A percentile compares a stretch with the other conserved stretches of the same genome.
Evolutionary conservation across 2,797 vertebrate species (phyloP).

Genomic region (Bucorvus abyssinicus): DNA sequence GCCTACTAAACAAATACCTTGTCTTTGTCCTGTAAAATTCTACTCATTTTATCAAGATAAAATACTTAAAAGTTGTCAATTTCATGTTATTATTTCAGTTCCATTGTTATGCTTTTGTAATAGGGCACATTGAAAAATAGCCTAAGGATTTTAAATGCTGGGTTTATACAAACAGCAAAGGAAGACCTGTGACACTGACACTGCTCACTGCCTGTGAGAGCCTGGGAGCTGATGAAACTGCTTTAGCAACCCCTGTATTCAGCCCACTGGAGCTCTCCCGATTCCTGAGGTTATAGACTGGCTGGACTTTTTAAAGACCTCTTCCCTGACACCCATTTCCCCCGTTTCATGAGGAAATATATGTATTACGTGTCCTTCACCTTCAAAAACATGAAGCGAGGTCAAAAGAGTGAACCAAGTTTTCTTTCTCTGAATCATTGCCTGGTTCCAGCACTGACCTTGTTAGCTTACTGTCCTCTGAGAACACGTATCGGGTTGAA

Average conservation of each 20-base stretch:
- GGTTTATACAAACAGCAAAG: neutral
- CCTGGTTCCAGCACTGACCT: neutral
- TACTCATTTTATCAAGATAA: neutral
- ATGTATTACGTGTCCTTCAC: neutral
- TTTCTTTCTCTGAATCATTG: neutral
- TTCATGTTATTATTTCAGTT: neutral
- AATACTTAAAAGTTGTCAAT: neutral
- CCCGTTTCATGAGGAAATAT: neutral
- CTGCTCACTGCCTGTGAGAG: accelerated
- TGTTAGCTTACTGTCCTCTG: neutral
- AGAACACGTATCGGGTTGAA: accelerated
- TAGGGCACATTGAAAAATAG: neutral
- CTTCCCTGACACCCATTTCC: neutral
- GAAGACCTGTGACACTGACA: neutral
- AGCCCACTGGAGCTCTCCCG: neutral
- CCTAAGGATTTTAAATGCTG: neutral
- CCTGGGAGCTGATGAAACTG: neutral
- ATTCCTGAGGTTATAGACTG: neutral
- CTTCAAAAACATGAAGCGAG: neutral
- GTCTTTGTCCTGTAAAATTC: neutral
- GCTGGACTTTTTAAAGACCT: neutral
- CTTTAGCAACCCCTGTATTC: neutral
- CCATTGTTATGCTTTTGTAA: neutral
- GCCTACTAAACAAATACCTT: neutral
- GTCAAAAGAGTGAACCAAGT: neutral